A percentile compares a stretch with the other conserved stretches of the same genome.
phyloP scores from a whole-genome alignment of 2,888 invertebrate genomes.

The Chrysina gloriosa region DNA sequence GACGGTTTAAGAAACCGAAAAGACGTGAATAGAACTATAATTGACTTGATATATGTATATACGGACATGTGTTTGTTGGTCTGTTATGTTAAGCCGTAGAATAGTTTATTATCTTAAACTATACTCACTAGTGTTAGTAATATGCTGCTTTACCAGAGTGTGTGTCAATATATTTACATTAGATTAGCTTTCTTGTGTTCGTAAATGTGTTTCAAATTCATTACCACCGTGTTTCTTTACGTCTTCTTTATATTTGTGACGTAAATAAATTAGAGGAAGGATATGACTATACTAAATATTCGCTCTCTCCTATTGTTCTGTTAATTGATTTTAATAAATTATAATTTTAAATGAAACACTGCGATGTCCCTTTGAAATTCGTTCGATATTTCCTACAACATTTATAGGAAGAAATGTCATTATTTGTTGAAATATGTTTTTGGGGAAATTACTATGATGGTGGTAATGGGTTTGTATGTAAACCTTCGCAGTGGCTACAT shows the following conservation, averaged over 20 bases:
- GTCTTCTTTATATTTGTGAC: slow-evolving; percentile 15
- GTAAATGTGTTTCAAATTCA: slow-evolving; percentile 18
- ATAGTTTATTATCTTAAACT: slow-evolving; percentile 39
- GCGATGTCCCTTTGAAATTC: too few relatives aligned
- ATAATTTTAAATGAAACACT: too few relatives aligned
- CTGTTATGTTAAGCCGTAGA: slow-evolving; percentile 37
- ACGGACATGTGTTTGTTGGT: slow-evolving; percentile 41
- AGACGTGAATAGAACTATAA: slow-evolving; percentile 42
- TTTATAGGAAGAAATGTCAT: too few relatives aligned
- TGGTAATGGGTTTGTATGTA: too few relatives aligned
- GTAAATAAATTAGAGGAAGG: neutral
- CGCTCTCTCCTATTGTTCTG: neutral
- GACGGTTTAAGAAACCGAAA: slow-evolving; percentile 27
- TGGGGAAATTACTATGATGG: too few relatives aligned
- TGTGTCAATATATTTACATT: slow-evolving; percentile 36
- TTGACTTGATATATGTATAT: slow-evolving; percentile 43
- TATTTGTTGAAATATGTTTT: too few relatives aligned
- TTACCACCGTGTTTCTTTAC: slow-evolving; percentile 2
- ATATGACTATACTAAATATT: slow-evolving; percentile 1
- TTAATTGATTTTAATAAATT: too few relatives aligned
- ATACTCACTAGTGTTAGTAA: slow-evolving; percentile 9
- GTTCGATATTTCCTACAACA: too few relatives aligned
- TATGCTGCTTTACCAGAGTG: slow-evolving; percentile 14
- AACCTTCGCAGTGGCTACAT: too few relatives aligned
- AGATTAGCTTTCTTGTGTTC: slow-evolving; percentile 27